Base-by-base conservation (phyloP, 2,113 vertebrate species). In the Neogale vison region DNA sequence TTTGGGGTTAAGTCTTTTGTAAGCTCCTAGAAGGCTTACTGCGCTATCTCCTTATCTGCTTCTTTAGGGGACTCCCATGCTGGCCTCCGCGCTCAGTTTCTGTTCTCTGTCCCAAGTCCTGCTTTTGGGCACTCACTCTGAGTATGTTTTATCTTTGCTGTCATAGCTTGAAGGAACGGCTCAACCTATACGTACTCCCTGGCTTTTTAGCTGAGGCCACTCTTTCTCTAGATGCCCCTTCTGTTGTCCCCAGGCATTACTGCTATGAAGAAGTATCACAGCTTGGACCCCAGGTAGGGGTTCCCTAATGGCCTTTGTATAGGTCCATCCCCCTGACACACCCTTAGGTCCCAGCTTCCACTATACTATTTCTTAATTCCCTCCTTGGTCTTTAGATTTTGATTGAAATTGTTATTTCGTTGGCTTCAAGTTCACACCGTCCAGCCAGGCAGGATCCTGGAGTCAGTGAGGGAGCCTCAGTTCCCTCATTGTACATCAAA, bases 351-450 rank as follows among this genome's bases (percentile, higher is more conserved):
- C 55, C 17, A 3, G 3, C 31, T 39, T 79, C 67, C 12, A 5
- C 23, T 4, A 87, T 7, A 7, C n/a, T 72, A 13, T 79, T 93
- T 29, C 36, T 71, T 85, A 59, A 88, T 45, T 65, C 23, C 7
- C 8, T 80, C 34, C 61, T 93, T 79, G 67, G 26, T 67, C 86
- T 95, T 50, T 72, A 34, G 71, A 74, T 88, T 95, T 67, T 29
- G 45, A 47, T 10, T n/a, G 45, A 89, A 39, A 21, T 81, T 86
- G 11, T 71, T 61, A 3, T 42, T 74, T 34, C 82, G 8, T 52
- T 93, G 34, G 36, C 55, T 93, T 89, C 65, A 80, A 81, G 26
- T 52, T 91, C 47, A 69, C 7, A 23, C 29, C 90, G 3, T 65
- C 23, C 71, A 7, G 13, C 12, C 47, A n/a, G 55, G 42, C 18